Evolutionary conservation across 2,888 invertebrate species (phyloP), one percentile per base, ranked within the genome.

Genomic region (Pyrrhosoma nymphula): DNA sequence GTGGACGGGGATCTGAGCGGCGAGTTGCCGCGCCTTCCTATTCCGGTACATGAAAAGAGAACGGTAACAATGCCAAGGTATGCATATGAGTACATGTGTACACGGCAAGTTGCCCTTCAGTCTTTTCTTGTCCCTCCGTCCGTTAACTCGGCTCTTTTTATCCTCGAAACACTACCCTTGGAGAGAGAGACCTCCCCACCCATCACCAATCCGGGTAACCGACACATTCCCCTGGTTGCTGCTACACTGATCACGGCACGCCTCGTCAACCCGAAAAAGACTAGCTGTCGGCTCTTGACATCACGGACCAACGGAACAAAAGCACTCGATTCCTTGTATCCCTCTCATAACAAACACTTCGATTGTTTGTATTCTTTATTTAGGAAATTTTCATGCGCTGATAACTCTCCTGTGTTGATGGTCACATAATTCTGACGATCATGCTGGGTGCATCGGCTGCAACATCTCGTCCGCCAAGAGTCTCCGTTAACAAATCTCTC

Each of bases 21-120:
- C 69, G 0, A 69, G 69, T 69, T 26, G 69, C 69, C 69, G 18
- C 26, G 18, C 26, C 69, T 69, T n/a, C 69, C 69, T n/a, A 69
- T 20, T 69, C 69, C 69, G 10, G 69, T 23, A 69, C 69, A 69
- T 69, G 26, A 69, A 69, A 69, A 26, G 69, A 69, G 26, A 3
- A 26, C 12, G 18, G 69, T 26, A 69, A 69, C 69, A 69, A 69
- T 26, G 69, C 26, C 69, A 26, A 69, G 69, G 69, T 69, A 69
- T 69, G 69, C 69, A 69, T 69, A 69, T 69, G 69, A 69, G 69
- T n/a, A 69, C 69, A 69, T 69, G 69, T 69, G 69, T 69, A 69
- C 26, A 69, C 69, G 26, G 69, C 69, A 69, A 69, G 69, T 69
- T 3, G 69, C n/a, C 69, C 69, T 69, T n/a, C 69, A 20, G 26